phyloP scores from a whole-genome alignment of 2,888 invertebrate species.

The Silvanus unidentatus region DNA sequence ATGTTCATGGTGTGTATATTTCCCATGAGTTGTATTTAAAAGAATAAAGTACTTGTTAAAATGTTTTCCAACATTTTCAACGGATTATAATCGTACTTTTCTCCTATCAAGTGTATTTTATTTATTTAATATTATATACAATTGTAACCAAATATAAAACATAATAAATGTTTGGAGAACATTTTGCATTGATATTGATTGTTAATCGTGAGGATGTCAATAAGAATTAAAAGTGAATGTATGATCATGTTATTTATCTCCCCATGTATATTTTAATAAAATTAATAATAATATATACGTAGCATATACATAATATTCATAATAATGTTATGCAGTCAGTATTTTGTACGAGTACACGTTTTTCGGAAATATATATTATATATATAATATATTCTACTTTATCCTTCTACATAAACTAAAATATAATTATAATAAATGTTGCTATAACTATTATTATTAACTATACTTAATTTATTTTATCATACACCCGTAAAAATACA shows the following conservation, averaged over 20 bases:
- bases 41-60: slow-evolving; percentile 6
- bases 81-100: background rate
- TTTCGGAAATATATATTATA: slow-evolving; percentile 38
- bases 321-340: slow-evolving; percentile 40
- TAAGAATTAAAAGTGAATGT: slow-evolving; percentile 42
- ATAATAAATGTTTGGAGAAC: slow-evolving; percentile 20
- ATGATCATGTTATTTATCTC: slow-evolving; percentile 37
- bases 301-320: slow-evolving; percentile 35
- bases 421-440: slow-evolving; percentile 46
- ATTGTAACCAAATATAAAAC: background rate
- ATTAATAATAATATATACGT: slow-evolving; percentile 39
- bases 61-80: background rate
- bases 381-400: slow-evolving; percentile 43
- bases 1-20: slow-evolving; percentile 37
- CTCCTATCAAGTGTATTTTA: no score
- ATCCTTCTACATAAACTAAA: slow-evolving; percentile 45
- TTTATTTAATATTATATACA: no score
- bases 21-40: slow-evolving; percentile 23
- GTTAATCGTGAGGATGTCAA: slow-evolving; percentile 44
- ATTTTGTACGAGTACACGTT: slow-evolving; percentile 50
- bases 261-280: slow-evolving; percentile 43
- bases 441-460: slow-evolving; percentile 43
- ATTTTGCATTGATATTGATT: slow-evolving; percentile 37
- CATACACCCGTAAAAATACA: slow-evolving; percentile 46
- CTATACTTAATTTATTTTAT: slow-evolving; percentile 48